These are phyloP conservation scores for Serilophus lunatus DNA, from an alignment of 2,113 vertebrate species.

Conservation along the genomic window DNA sequence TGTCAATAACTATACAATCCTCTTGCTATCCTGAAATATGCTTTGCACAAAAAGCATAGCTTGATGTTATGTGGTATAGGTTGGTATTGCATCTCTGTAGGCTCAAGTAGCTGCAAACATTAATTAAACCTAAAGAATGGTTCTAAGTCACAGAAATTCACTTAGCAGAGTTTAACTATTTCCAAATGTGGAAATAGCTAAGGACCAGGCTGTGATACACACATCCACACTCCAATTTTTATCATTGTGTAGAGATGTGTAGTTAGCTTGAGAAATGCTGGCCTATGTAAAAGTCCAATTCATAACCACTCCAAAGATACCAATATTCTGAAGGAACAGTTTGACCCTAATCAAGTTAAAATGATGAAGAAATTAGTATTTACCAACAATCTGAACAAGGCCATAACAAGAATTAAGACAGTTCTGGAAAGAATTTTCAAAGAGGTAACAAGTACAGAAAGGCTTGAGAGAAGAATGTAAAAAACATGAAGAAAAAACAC, in stretches of 20 bases:
- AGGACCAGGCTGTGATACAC: neutral
- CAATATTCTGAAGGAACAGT: neutral
- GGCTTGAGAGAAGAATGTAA: neutral
- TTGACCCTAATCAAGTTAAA: neutral
- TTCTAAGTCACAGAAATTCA: neutral
- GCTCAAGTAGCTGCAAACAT: neutral
- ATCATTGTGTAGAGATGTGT: neutral
- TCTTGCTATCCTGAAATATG: neutral
- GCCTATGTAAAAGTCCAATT: neutral
- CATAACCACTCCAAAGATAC: neutral
- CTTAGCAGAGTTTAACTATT: neutral
- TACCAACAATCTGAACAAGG: neutral
- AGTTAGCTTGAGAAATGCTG: neutral
- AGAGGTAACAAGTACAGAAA: neutral
- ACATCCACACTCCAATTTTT: neutral
- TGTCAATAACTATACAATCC: neutral
- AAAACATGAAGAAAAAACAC: neutral
- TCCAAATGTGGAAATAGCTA: neutral
- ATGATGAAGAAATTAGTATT: neutral
- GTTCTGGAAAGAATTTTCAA: neutral
- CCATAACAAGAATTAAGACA: neutral
- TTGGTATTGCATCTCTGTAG: neutral
- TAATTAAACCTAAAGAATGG: neutral
- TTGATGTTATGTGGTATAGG: neutral
- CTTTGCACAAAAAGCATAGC: neutral